Conservation (phyloP, 2,797 vertebrate species). For the Thripadectes ignobilis region DNA sequence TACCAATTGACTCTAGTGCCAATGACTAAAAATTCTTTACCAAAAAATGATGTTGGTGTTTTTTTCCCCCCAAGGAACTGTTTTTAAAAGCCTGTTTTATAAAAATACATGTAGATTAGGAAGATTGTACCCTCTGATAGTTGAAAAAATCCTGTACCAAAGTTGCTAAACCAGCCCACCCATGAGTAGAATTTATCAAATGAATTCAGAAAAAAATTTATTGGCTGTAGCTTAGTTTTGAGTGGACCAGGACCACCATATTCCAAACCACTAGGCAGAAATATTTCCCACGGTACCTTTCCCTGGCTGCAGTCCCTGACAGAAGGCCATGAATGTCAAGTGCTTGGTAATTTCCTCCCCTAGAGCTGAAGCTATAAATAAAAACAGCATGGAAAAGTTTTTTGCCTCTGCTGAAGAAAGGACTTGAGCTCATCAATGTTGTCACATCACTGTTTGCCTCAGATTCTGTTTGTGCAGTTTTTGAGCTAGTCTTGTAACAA, state of each 20-base stretch:
- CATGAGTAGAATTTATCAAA: background rate
- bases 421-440: background rate
- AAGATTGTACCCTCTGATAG: background rate
- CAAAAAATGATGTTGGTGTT: background rate
- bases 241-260: background rate
- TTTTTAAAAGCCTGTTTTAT: slow-evolving; percentile 1
- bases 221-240: background rate
- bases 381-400: background rate
- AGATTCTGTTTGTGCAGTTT: background rate
- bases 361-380: background rate
- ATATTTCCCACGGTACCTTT: background rate
- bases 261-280: background rate
- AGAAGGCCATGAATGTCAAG: background rate
- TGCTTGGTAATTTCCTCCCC: background rate
- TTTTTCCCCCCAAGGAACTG: background rate
- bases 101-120: background rate
- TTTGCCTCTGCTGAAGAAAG: background rate
- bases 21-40: slow-evolving; percentile 27
- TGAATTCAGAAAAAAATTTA: background rate
- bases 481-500: background rate
- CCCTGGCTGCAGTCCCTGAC: background rate
- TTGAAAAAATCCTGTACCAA: background rate
- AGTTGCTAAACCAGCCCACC: background rate
- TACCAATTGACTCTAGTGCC: slow-evolving; percentile 43
- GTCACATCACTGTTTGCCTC: background rate